Evolutionary conservation across 2,113 vertebrate genomes (phyloP).

Genomic region (Jacana jacana): DNA sequence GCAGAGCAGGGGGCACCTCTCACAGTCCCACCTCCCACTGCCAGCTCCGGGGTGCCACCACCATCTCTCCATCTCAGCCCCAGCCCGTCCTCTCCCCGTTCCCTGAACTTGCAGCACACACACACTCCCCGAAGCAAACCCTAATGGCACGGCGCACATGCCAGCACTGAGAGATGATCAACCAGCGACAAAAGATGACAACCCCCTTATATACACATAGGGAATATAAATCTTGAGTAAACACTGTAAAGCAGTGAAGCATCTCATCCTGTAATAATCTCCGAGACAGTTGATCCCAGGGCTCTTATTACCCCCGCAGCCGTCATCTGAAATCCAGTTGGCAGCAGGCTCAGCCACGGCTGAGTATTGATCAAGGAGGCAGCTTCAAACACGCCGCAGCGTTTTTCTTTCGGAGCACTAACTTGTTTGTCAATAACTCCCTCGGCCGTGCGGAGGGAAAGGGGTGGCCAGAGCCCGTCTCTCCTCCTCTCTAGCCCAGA

Average conservation of each 20-base stretch:
- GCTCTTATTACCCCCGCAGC: slow-evolving; percentile 61
- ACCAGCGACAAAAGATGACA: neutral
- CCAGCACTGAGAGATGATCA: neutral
- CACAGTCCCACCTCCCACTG: neutral
- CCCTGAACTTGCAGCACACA: neutral
- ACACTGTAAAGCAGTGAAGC: slow-evolving; percentile 56
- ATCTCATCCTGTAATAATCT: slow-evolving; percentile 67
- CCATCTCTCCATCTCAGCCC: neutral
- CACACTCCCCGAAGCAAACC: neutral
- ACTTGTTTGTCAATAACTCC: slow-evolving; percentile 68
- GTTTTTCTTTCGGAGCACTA: slow-evolving; percentile 46
- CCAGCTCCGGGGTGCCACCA: neutral
- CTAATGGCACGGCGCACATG: accelerated
- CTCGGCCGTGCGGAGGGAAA: neutral
- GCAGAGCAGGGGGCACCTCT: neutral
- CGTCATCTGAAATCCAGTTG: slow-evolving; percentile 23
- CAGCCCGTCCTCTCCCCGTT: neutral
- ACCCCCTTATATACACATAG: neutral
- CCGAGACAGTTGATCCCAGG: slow-evolving; percentile 50
- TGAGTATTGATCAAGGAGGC: slow-evolving; percentile 55
- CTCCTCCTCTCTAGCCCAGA: accelerated
- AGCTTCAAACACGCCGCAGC: neutral
- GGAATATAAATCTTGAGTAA: slow-evolving; percentile 66
- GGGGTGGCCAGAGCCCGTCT: neutral
- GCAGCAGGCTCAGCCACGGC: slow-evolving; percentile 23